These are phyloP conservation scores for Agonopterix arenella DNA, from an alignment of 2,888 invertebrate species.

Conservation along the genomic window DNA sequence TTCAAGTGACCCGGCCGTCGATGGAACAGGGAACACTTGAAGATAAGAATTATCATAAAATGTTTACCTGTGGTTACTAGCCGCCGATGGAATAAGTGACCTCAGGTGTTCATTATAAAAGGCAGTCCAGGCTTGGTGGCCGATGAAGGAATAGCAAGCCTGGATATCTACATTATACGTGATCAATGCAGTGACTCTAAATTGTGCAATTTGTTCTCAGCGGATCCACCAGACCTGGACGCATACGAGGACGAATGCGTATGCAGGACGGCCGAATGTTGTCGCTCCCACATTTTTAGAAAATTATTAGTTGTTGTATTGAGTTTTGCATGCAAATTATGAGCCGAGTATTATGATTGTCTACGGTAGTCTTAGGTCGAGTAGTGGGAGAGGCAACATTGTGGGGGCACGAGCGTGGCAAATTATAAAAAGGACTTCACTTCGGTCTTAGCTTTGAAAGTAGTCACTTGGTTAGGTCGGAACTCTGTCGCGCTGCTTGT, in stretches of 20 bases:
- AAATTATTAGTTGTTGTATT: background rate
- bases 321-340: no score
- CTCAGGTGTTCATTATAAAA: background rate
- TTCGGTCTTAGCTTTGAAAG: no score
- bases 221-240: conserved; percentile 7
- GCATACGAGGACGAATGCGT: conserved; percentile 9
- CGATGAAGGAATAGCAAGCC: background rate
- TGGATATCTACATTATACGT: background rate
- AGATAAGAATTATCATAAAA: background rate
- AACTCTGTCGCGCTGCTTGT: no score
- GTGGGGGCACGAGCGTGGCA: no score
- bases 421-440: no score
- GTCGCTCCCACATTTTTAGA: background rate
- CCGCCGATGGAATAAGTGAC: background rate
- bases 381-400: no score
- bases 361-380: no score
- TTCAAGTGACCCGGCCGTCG: background rate
- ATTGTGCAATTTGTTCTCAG: conserved; percentile 1
- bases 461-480: no score
- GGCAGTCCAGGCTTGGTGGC: conserved; percentile 12
- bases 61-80: background rate
- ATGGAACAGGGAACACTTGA: background rate
- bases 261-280: conserved; percentile 9
- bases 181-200: background rate
- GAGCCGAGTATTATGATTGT: no score